A percentile compares a stretch with the other conserved stretches of the same genome.
phyloP scores from a whole-genome alignment of 2,797 vertebrate species.

The Myripristis jacobus region DNA sequence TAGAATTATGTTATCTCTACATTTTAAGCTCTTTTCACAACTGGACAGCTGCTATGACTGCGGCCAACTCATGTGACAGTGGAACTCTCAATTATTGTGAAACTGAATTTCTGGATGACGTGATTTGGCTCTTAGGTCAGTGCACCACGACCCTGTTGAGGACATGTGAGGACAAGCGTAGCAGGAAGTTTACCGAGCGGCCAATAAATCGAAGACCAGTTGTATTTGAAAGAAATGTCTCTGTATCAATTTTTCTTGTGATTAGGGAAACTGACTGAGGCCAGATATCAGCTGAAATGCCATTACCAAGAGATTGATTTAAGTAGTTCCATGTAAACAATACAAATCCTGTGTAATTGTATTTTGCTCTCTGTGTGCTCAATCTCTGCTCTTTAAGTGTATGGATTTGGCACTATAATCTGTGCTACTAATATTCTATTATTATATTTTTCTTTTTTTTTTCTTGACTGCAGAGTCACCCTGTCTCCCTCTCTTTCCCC shows the following conservation, averaged over 20 bases:
- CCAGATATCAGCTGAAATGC: slow-evolving; percentile 11
- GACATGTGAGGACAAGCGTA: slow-evolving; percentile 19
- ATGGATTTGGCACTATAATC: too few relatives aligned
- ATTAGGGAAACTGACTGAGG: slow-evolving; percentile 8
- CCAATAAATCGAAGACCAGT: slow-evolving; percentile 3
- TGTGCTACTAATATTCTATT: too few relatives aligned
- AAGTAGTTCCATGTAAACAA: too few relatives aligned
- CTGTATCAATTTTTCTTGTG: slow-evolving; percentile 12
- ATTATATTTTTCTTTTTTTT: background rate
- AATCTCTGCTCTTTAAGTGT: too few relatives aligned
- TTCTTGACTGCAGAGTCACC: background rate
- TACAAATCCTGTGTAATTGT: too few relatives aligned
- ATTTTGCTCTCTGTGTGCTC: too few relatives aligned
- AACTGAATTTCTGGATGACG: slow-evolving; percentile 16
- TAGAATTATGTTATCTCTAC: too few relatives aligned
- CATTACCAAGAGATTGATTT: background rate
- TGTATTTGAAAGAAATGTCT: slow-evolving; percentile 5
- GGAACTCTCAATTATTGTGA: slow-evolving; percentile 14
- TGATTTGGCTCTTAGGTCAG: slow-evolving; percentile 12
- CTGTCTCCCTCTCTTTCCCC: background rate
- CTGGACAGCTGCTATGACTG: background rate
- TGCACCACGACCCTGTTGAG: slow-evolving; percentile 13
- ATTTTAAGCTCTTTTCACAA: background rate
- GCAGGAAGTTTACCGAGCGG: slow-evolving; percentile 12
- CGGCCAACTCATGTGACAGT: background rate